Percentiles rank a stretch among this genome's conserved stretches.
Conservation (phyloP, 2,888 invertebrate genomes). For the Conomelus anceps region DNA sequence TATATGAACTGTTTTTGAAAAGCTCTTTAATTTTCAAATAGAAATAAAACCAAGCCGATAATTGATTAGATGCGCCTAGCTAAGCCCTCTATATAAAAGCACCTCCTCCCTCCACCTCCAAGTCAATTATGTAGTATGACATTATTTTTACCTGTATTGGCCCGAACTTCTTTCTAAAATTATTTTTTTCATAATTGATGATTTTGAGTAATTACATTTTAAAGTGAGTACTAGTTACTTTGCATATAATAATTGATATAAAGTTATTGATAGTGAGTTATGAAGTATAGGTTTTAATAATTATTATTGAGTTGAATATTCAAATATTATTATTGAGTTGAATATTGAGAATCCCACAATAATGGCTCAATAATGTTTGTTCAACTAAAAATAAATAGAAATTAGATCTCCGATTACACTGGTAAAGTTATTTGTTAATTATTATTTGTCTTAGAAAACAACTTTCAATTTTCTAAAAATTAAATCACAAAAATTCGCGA, state of each 20-base stretch:
- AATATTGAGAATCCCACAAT: no score
- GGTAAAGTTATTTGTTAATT: no score
- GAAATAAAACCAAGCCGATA: not conserved
- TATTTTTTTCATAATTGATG: not conserved
- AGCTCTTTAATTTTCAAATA: not conserved
- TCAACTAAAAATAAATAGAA: no score
- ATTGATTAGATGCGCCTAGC: not conserved
- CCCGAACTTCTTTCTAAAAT: slow-evolving; percentile 6
- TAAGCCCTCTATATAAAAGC: not conserved
- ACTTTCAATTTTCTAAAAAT: no score
- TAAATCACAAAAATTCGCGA: no score
- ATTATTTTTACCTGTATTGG: slow-evolving; percentile 10
- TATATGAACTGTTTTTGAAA: not conserved
- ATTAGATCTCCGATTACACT: no score
- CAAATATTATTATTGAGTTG: no score
- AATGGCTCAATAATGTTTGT: no score
- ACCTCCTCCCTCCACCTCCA: not conserved
- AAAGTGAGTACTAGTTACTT: not conserved
- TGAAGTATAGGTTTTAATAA: no score
- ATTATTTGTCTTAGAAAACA: no score
- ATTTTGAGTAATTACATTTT: not conserved
- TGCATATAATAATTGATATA: not conserved
- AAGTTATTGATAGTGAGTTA: no score
- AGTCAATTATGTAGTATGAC: not conserved
- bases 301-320: no score